Conservation (phyloP, 2,113 vertebrate species). For the Myodes glareolus region DNA sequence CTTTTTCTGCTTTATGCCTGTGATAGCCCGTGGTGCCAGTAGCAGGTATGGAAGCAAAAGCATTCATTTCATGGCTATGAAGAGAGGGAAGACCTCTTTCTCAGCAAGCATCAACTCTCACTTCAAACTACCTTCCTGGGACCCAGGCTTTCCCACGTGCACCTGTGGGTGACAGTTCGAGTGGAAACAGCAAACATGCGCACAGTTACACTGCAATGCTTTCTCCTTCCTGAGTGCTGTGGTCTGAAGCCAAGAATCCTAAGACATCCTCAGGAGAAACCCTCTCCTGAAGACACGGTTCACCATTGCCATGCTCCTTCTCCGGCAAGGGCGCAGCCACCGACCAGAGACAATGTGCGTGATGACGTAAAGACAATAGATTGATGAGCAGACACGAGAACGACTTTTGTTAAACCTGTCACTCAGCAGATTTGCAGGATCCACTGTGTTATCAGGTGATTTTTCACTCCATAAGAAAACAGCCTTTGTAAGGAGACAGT, state of each 20-base stretch:
- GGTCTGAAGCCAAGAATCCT: background rate
- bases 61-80: background rate
- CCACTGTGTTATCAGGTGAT: conserved; percentile 27
- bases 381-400: background rate
- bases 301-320: background rate
- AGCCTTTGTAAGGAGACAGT: background rate
- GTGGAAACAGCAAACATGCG: background rate
- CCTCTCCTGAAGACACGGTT: background rate
- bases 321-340: background rate
- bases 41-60: background rate
- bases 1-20: background rate
- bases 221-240: background rate
- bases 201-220: background rate
- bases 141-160: background rate
- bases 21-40: background rate
- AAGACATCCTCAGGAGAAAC: background rate
- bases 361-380: background rate
- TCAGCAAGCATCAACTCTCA: background rate
- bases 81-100: background rate
- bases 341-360: background rate
- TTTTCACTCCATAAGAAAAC: background rate
- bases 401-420: background rate
- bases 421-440: background rate
- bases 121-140: background rate
- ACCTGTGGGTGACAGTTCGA: background rate